phyloP scores from a whole-genome alignment of 2,888 invertebrate species.

The Resseliella maxima region DNA sequence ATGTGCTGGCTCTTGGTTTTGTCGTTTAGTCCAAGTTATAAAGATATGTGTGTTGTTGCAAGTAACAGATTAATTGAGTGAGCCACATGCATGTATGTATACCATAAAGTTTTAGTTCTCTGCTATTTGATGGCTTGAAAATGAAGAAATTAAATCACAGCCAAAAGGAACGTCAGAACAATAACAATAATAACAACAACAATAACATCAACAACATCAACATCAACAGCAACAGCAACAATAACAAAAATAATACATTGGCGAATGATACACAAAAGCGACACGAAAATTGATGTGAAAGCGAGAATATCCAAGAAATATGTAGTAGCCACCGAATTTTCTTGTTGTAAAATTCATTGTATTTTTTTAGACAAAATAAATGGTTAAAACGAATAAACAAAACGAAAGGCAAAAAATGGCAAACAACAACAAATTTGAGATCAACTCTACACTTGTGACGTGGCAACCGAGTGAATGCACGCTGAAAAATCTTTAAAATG shows the following conservation, averaged over 20 bases:
- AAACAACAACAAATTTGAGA: not conserved
- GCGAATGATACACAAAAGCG: not conserved
- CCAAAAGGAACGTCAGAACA: not conserved
- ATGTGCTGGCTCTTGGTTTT: no score
- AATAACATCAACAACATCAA: not conserved
- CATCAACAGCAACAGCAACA: not conserved
- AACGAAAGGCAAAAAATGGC: not conserved
- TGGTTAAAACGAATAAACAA: not conserved
- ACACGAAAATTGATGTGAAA: slow-evolving; percentile 35
- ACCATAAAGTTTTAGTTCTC: not conserved
- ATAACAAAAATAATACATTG: not conserved
- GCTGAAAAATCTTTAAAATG: not conserved
- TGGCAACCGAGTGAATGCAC: not conserved
- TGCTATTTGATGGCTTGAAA: not conserved
- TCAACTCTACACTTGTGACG: not conserved
- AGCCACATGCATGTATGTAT: slow-evolving; percentile 19
- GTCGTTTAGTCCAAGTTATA: not conserved
- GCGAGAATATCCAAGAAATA: slow-evolving; percentile 15
- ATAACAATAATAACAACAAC: not conserved
- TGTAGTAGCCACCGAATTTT: not conserved
- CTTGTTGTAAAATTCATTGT: slow-evolving; percentile 33
- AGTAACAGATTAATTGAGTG: slow-evolving; percentile 15
- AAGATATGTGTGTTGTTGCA: not conserved
- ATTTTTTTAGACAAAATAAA: not conserved
- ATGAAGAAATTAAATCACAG: slow-evolving; percentile 48